Conservation (phyloP, 2,113 vertebrate genomes). For the Labeo rohita region DNA sequence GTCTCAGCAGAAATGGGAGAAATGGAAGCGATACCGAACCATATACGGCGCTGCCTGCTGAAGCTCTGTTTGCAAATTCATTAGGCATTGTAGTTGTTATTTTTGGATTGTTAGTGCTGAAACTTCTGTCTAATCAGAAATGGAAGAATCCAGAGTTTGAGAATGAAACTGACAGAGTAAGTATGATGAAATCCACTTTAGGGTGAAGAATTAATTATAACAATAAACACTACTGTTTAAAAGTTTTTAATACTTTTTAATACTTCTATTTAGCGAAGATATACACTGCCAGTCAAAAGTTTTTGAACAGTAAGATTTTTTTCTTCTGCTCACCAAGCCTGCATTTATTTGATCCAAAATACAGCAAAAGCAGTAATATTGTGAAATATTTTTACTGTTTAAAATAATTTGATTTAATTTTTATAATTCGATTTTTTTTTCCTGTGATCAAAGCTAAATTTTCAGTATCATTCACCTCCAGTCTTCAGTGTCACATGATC, state of each 20-base stretch:
- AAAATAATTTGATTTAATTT: too few relatives aligned
- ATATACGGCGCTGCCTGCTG: conserved; percentile 77
- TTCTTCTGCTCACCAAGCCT: too few relatives aligned
- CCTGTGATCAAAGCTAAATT: too few relatives aligned
- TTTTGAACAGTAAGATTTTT: too few relatives aligned
- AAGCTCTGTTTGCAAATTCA: conserved; percentile 83
- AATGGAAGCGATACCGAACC: conserved; percentile 54
- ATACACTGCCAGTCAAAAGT: too few relatives aligned
- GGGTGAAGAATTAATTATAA: background rate
- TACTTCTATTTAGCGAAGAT: background rate
- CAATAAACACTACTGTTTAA: background rate
- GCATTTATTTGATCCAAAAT: too few relatives aligned
- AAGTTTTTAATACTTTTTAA: background rate
- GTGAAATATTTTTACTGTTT: too few relatives aligned
- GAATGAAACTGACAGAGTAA: conserved; percentile 71
- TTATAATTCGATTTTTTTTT: too few relatives aligned
- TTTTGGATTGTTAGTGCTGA: conserved; percentile 82
- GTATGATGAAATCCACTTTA: conserved; percentile 20
- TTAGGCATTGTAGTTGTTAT: conserved; percentile 81
- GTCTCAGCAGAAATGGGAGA: conserved; percentile 65
- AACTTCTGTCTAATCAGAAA: conserved; percentile 74
- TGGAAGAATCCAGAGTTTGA: conserved; percentile 81
- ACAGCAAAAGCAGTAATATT: too few relatives aligned
- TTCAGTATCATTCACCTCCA: too few relatives aligned
- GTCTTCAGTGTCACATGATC: too few relatives aligned